phyloP scores from a whole-genome alignment of 2,113 vertebrate species.

The Rhabdornis inornatus region DNA sequence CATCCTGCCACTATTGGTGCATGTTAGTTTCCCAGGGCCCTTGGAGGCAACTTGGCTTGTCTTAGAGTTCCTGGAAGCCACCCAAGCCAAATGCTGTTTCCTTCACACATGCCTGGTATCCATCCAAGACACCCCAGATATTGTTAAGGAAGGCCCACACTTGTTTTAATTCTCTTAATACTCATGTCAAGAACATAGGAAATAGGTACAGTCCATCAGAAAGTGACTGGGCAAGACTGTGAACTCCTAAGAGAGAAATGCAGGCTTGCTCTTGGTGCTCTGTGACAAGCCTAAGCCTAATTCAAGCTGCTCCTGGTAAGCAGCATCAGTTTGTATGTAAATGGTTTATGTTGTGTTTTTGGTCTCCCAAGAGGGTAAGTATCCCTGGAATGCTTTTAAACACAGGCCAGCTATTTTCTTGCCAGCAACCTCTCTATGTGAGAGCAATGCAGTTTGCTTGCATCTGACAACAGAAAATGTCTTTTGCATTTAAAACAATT shows the following conservation, averaged over 20 bases:
- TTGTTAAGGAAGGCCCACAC: neutral
- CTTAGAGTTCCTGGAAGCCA: neutral
- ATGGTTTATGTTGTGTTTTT: neutral
- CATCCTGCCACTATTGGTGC: neutral
- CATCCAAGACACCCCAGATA: neutral
- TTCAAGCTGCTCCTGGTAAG: neutral
- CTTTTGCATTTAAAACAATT: slow-evolving; percentile 25
- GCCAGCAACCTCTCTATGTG: neutral
- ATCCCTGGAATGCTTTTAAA: slow-evolving; percentile 59
- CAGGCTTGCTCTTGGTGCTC: neutral
- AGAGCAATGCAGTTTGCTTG: neutral
- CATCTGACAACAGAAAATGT: slow-evolving; percentile 15
- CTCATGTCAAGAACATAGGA: neutral
- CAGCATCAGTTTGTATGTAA: neutral
- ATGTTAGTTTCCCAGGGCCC: neutral
- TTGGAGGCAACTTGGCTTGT: neutral
- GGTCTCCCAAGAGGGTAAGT: neutral
- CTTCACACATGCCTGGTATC: neutral
- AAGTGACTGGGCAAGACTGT: neutral
- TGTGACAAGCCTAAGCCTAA: neutral
- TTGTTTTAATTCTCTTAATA: neutral
- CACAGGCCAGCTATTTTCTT: slow-evolving; percentile 8
- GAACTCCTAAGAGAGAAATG: neutral
- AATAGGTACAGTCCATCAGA: neutral
- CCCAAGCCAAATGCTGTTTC: neutral